A percentile compares a stretch with the other conserved stretches of the same genome.
Conservation (phyloP, 2,113 vertebrate species). For the Gallinago media region DNA sequence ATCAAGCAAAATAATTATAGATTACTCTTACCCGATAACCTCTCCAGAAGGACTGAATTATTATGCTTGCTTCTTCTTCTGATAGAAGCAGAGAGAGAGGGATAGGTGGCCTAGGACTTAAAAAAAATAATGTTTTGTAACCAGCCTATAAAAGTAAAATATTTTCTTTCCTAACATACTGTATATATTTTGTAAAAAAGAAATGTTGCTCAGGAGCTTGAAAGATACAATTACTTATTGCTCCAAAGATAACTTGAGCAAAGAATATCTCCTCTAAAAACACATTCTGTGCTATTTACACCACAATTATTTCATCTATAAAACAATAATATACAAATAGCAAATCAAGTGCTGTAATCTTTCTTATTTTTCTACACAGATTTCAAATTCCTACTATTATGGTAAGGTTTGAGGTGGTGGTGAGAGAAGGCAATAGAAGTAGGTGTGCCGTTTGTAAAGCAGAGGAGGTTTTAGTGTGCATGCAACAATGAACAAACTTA, state of each 20-base stretch:
- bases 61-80: slow-evolving; percentile 81
- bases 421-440: neutral
- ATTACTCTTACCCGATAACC: slow-evolving; percentile 87
- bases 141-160: neutral
- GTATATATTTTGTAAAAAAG: neutral
- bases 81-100: slow-evolving; percentile 84
- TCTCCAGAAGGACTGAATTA: slow-evolving; percentile 93
- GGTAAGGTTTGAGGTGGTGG: neutral
- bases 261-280: neutral
- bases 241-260: neutral
- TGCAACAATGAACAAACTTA: neutral
- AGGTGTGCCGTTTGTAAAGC: neutral
- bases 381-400: neutral
- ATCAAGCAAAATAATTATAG: slow-evolving; percentile 38
- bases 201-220: neutral
- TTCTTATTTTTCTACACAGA: neutral
- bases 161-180: neutral
- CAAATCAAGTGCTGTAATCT: neutral
- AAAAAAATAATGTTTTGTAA: neutral
- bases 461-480: neutral
- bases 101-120: slow-evolving; percentile 84
- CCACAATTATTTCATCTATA: neutral
- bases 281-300: neutral
- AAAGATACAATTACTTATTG: neutral
- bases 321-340: neutral